Conservation (phyloP, 2,888 invertebrate genomes). For the Polyommatus iphigenia region DNA sequence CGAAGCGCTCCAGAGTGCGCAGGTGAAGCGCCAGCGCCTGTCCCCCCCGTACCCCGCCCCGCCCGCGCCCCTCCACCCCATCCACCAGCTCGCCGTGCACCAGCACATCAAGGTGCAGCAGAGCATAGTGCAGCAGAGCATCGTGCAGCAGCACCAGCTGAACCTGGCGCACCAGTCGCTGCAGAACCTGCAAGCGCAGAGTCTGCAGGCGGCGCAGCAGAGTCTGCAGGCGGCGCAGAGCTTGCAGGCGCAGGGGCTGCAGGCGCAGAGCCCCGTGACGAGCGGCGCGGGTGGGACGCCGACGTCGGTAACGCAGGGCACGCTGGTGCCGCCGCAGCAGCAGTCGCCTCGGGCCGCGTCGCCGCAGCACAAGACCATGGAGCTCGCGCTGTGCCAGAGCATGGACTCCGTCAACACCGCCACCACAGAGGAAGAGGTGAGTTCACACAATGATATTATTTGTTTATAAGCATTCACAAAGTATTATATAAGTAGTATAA, state of each 20-base stretch:
- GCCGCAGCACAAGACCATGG: constrained; percentile 76
- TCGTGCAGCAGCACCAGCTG: constrained; percentile 75
- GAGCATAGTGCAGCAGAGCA: constrained; percentile 74
- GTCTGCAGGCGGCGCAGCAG: constrained; percentile 51
- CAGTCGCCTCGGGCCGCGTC: constrained; percentile 67
- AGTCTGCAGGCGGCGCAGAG: constrained; percentile 59
- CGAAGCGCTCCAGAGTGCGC: constrained; percentile 81
- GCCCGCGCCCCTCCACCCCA: constrained; percentile 68
- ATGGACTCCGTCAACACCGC: constrained; percentile 98
- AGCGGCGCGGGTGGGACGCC: constrained; percentile 60
- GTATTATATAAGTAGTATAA: too few relatives aligned
- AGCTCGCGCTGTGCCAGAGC: constrained; percentile 93
- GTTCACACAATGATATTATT: constrained; percentile 49
- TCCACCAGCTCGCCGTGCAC: constrained; percentile 73
- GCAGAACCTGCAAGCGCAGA: constrained; percentile 62
- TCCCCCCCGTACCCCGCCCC: constrained; percentile 80
- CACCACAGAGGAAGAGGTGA: constrained; percentile 98
- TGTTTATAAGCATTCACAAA: neutral
- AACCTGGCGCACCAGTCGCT: constrained; percentile 73
- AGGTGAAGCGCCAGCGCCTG: constrained; percentile 83
- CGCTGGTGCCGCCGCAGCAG: constrained; percentile 74
- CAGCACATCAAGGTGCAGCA: constrained; percentile 76
- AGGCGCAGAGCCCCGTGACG: constrained; percentile 51
- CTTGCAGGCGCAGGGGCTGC: constrained; percentile 57
- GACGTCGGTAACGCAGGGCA: constrained; percentile 64